phyloP scores from a whole-genome alignment of 2,113 vertebrate species.

The Lycaon pictus region DNA sequence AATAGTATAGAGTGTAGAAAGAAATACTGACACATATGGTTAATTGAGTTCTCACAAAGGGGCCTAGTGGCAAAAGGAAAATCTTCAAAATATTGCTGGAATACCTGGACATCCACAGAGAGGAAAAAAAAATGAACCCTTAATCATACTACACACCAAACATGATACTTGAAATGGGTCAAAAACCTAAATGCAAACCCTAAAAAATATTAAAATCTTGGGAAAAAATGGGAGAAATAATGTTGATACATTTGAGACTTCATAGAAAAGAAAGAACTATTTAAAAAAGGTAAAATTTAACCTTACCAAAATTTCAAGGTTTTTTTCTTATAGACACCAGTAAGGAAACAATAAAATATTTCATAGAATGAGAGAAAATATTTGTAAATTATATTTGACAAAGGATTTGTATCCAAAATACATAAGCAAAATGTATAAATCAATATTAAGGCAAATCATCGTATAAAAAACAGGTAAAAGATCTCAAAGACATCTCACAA shows the following conservation, averaged over 20 bases:
- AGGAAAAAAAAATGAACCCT: not conserved
- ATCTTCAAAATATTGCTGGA: not conserved
- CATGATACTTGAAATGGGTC: not conserved
- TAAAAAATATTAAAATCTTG: not conserved
- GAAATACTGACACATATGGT: not conserved
- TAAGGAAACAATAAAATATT: not conserved
- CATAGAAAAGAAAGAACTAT: not conserved
- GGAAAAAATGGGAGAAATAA: not conserved
- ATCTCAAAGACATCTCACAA: not conserved
- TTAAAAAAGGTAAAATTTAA: not conserved
- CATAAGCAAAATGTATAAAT: not conserved
- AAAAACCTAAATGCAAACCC: not conserved
- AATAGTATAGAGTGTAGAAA: not conserved
- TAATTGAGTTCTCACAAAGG: not conserved
- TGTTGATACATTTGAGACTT: not conserved
- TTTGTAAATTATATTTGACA: not conserved
- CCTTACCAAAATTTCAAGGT: not conserved
- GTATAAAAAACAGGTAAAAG: not conserved
- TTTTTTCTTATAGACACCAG: not conserved
- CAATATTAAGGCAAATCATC: not conserved
- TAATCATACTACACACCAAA: too few relatives aligned
- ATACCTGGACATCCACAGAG: not conserved
- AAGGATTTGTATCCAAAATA: not conserved
- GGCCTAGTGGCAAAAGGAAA: not conserved
- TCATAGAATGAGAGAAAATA: not conserved